Evolutionary conservation across 2,888 invertebrate genomes (phyloP).

Genomic region (Chirona hameri): DNA sequence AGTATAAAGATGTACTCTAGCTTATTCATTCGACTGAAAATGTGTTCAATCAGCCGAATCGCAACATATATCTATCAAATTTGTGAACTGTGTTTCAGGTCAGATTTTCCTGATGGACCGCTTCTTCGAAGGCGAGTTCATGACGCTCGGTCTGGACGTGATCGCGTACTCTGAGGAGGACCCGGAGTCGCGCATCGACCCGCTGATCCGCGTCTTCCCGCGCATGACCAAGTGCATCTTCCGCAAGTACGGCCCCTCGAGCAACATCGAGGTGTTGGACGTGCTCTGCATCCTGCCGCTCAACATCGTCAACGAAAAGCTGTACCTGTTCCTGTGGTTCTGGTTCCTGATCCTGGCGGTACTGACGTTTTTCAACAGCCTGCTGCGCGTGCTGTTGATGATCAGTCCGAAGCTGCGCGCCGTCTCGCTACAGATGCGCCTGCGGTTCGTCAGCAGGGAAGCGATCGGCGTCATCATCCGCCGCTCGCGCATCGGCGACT

Average conservation of each 20-base stretch:
- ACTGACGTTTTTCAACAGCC: constrained; percentile 75
- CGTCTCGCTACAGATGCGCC: constrained; percentile 82
- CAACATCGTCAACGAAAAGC: constrained; percentile 93
- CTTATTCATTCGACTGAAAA: too few species aligned
- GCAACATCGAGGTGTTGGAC: constrained; percentile 69
- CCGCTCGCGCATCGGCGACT: constrained; percentile 89
- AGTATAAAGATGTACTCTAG: too few species aligned
- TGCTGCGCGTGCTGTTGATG: constrained; percentile 81
- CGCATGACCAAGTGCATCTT: constrained; percentile 94
- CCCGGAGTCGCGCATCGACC: constrained; percentile 85
- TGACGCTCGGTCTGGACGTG: constrained; percentile 86
- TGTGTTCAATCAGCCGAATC: too few species aligned
- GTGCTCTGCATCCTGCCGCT: constrained; percentile 86
- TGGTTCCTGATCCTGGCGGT: constrained; percentile 87
- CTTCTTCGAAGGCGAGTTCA: constrained; percentile 91
- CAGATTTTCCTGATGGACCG: constrained; percentile 94
- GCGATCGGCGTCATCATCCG: constrained; percentile 87
- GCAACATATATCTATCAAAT: too few species aligned
- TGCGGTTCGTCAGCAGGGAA: constrained; percentile 79
- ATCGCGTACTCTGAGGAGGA: constrained; percentile 86
- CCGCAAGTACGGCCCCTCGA: constrained; percentile 87
- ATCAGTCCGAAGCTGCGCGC: constrained; percentile 84
- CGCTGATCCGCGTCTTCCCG: constrained; percentile 91
- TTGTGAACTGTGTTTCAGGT: constrained; percentile 55
- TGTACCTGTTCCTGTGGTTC: constrained; percentile 78